Evolutionary conservation across 2,113 vertebrate genomes (phyloP).

Genomic region (Mugil cephalus): DNA sequence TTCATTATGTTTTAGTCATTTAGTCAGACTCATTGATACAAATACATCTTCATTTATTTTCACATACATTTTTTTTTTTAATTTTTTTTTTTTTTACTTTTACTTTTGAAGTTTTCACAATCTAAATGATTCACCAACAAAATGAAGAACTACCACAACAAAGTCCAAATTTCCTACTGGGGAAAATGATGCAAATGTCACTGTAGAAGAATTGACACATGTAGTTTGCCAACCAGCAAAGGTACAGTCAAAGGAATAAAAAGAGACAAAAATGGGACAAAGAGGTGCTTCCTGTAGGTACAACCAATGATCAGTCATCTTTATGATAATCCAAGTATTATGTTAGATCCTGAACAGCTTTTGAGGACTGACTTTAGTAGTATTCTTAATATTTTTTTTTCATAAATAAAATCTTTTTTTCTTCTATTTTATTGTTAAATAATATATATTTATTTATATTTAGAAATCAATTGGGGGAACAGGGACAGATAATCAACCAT

Average conservation of each 20-base stretch:
- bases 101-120: conserved; percentile 84
- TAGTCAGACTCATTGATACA: conserved; percentile 76
- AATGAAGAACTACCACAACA: conserved; percentile 89
- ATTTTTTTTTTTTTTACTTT: conserved; percentile 76
- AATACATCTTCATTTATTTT: conserved; percentile 87
- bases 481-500: conserved; percentile 69
- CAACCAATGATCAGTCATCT: conserved; percentile 52
- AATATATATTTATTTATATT: conserved; percentile 78
- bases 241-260: conserved; percentile 75
- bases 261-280: conserved; percentile 72
- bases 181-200: conserved; percentile 80
- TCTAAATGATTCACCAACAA: conserved; percentile 89
- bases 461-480: conserved; percentile 69
- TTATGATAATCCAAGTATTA: conserved; percentile 47
- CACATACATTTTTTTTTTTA: conserved; percentile 84
- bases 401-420: conserved; percentile 72
- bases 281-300: conserved; percentile 68
- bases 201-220: conserved; percentile 80
- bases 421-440: conserved; percentile 71
- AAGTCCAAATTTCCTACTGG: conserved; percentile 83
- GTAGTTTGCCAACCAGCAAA: conserved; percentile 77
- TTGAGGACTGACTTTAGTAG: conserved; percentile 67
- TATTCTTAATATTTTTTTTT: conserved; percentile 62
- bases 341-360: conserved; percentile 62
- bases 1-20: conserved; percentile 32